A percentile compares a stretch with the other conserved stretches of the same genome.
Evolutionary conservation across 2,888 invertebrate species (phyloP).

Genomic region (Catocala nupta): DNA sequence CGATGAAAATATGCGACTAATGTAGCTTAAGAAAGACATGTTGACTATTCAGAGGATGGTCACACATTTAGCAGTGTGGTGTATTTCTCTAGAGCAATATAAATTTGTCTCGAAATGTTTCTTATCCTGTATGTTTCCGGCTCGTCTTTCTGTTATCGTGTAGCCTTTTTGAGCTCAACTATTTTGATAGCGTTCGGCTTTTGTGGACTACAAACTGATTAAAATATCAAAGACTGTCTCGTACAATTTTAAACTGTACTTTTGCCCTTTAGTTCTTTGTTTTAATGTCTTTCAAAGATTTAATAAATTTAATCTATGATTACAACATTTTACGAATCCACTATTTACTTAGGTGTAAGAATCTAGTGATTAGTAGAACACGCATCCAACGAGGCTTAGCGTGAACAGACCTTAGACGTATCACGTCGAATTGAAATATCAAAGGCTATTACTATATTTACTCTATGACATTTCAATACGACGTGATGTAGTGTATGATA

Average conservation of each 20-base stretch:
- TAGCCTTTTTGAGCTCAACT: slow-evolving; percentile 5
- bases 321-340: no score
- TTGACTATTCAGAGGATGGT: not conserved
- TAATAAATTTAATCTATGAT: no score
- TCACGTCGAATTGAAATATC: no score
- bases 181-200: slow-evolving; percentile 7
- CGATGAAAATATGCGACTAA: no score
- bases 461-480: no score
- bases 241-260: not conserved
- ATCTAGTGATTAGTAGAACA: no score
- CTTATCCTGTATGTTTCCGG: not conserved
- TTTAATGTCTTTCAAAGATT: not conserved
- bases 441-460: no score
- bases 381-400: no score
- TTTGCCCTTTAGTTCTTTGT: not conserved
- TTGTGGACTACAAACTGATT: slow-evolving; percentile 5
- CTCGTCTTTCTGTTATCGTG: not conserved
- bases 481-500: no score
- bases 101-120: slow-evolving; percentile 11
- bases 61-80: not conserved
- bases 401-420: no score
- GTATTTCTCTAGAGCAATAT: slow-evolving; percentile 12
- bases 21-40: not conserved
- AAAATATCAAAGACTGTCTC: slow-evolving; percentile 10
- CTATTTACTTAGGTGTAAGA: no score